Evolutionary conservation across 2,797 vertebrate genomes (phyloP).

Genomic region (Morus bassanus): DNA sequence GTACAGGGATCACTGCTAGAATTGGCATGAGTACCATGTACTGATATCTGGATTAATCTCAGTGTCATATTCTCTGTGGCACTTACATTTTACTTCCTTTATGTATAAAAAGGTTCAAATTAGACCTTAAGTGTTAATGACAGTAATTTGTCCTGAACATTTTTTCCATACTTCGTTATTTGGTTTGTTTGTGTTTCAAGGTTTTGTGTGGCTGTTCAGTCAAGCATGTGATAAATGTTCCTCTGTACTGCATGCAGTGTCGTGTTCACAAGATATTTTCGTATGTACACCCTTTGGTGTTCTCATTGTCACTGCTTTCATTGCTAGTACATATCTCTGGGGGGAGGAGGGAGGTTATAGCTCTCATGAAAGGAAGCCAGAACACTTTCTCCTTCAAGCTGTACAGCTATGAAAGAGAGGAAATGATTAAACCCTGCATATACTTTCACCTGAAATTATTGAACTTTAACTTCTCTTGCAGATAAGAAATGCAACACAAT

Average conservation of each 20-base stretch:
- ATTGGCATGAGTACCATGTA: neutral
- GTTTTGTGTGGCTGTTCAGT: slow-evolving; percentile 15
- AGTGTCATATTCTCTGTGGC: slow-evolving; percentile 42
- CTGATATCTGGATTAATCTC: slow-evolving; percentile 70
- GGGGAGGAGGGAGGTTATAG: neutral
- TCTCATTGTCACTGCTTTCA: neutral
- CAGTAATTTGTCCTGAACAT: slow-evolving; percentile 1
- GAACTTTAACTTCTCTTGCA: neutral
- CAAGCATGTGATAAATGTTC: slow-evolving; percentile 39
- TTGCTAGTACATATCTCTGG: neutral
- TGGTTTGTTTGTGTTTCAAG: neutral
- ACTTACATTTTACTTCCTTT: slow-evolving; percentile 33
- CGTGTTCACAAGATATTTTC: slow-evolving; percentile 19
- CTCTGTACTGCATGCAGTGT: slow-evolving; percentile 19
- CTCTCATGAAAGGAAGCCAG: neutral
- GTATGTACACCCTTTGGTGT: neutral
- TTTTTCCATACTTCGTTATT: neutral
- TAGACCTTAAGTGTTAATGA: neutral
- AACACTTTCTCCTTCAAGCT: neutral
- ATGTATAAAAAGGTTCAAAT: slow-evolving; percentile 27
- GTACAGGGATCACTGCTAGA: neutral
- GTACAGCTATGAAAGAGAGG: neutral
- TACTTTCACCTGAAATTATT: neutral
- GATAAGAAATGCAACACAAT: neutral
- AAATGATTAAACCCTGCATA: neutral